These are phyloP conservation scores for Eristalis pertinax DNA, from an alignment of 2,888 invertebrate genomes.

Conservation along the genomic window DNA sequence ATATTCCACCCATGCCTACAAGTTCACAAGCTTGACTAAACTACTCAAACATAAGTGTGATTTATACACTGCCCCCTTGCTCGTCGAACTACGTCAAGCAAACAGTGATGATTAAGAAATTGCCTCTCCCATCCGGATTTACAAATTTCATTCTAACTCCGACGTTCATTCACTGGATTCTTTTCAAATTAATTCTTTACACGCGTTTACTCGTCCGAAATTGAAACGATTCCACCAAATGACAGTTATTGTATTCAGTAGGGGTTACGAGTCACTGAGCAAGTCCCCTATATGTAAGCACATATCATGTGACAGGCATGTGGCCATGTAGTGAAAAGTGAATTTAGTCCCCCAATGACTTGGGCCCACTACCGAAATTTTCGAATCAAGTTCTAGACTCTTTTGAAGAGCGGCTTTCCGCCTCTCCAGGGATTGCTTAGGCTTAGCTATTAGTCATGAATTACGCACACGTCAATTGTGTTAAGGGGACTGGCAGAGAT, in stretches of 20 bases:
- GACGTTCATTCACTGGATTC: conserved; percentile 20
- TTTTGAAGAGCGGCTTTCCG: not conserved
- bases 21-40: conserved; percentile 34
- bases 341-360: not conserved
- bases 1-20: not conserved
- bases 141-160: not conserved
- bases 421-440: not conserved
- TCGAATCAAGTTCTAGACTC: not conserved
- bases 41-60: conserved; percentile 19
- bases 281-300: not conserved
- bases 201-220: conserved; percentile 36
- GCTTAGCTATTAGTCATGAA: not conserved
- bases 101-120: conserved; percentile 46
- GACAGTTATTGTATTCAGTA: not conserved
- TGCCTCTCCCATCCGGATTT: conserved; percentile 56
- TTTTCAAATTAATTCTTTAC: conserved; percentile 41
- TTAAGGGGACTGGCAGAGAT: not conserved
- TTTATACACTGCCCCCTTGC: conserved; percentile 13
- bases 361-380: not conserved
- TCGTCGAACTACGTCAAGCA: not conserved
- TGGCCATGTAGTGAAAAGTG: not conserved
- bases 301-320: conserved; percentile 2
- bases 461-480: not conserved
- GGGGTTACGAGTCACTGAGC: not conserved
- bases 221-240: not conserved